A percentile compares a stretch with the other conserved stretches of the same genome.
Evolutionary conservation across 2,888 invertebrate genomes (phyloP).

Genomic region (Drosophila recens): DNA sequence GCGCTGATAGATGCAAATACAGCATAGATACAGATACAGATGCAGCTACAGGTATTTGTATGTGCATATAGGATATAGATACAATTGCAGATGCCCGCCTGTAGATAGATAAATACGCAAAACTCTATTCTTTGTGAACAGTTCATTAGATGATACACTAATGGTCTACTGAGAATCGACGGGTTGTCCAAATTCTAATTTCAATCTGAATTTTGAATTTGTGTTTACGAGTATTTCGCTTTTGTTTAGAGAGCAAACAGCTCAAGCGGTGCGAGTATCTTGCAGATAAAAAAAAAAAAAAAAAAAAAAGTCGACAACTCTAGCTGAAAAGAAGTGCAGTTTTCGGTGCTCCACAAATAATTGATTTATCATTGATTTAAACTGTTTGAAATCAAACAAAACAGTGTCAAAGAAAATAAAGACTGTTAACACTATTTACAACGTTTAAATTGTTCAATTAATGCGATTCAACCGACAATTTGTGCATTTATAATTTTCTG

Average conservation of each 20-base stretch:
- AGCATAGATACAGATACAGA: constrained; percentile 30
- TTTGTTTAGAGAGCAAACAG: constrained; percentile 68
- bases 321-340: too few relatives aligned
- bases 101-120: constrained; percentile 51
- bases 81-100: constrained; percentile 28
- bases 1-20: constrained; percentile 78
- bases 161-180: constrained; percentile 29
- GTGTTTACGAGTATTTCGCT: constrained; percentile 44
- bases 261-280: constrained; percentile 47
- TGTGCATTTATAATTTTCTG: too few relatives aligned
- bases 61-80: constrained; percentile 12
- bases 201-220: constrained; percentile 4
- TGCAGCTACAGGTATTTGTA: constrained; percentile 14
- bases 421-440: too few relatives aligned
- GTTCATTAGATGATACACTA: constrained; percentile 38
- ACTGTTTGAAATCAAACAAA: too few relatives aligned
- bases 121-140: constrained; percentile 25
- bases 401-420: too few relatives aligned
- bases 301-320: too few relatives aligned
- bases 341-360: too few relatives aligned
- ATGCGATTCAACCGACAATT: too few relatives aligned
- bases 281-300: too few relatives aligned
- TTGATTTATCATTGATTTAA: too few relatives aligned
- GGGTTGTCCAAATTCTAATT: constrained; percentile 13
- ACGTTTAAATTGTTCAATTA: too few relatives aligned